Conservation (phyloP, 2,113 vertebrate species). For the Urocitellus parryii region DNA sequence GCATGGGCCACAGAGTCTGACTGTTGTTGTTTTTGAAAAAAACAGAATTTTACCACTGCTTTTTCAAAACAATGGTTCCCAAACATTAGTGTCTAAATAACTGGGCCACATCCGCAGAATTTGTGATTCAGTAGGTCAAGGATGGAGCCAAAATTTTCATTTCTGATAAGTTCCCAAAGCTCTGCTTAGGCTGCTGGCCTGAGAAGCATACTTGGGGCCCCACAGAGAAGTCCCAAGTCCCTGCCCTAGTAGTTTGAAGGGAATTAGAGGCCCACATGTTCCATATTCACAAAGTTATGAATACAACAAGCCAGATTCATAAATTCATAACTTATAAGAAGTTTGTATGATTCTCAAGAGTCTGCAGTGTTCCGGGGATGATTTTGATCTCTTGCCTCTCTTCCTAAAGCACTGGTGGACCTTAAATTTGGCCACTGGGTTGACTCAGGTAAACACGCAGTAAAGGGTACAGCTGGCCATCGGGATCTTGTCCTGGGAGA, state of each 20-base stretch:
- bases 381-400: not conserved
- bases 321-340: not conserved
- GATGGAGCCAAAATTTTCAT: not conserved
- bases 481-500: not conserved
- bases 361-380: not conserved
- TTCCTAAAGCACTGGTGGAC: not conserved
- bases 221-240: not conserved
- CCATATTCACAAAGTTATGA: not conserved
- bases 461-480: not conserved
- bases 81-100: not conserved
- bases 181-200: not conserved
- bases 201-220: not conserved
- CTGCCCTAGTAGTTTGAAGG: not conserved
- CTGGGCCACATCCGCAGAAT: not conserved
- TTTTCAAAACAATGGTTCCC: constrained; percentile 4
- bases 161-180: not conserved
- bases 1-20: not conserved
- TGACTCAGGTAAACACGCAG: not conserved
- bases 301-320: too few relatives aligned
- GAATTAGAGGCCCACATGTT: not conserved
- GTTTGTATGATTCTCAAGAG: not conserved
- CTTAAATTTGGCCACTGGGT: not conserved
- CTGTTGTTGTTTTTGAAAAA: not conserved
- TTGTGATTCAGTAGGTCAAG: constrained; percentile 38
- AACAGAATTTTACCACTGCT: not conserved